Evolutionary conservation across 2,797 vertebrate species (phyloP).

Genomic region (Clamator glandarius): DNA sequence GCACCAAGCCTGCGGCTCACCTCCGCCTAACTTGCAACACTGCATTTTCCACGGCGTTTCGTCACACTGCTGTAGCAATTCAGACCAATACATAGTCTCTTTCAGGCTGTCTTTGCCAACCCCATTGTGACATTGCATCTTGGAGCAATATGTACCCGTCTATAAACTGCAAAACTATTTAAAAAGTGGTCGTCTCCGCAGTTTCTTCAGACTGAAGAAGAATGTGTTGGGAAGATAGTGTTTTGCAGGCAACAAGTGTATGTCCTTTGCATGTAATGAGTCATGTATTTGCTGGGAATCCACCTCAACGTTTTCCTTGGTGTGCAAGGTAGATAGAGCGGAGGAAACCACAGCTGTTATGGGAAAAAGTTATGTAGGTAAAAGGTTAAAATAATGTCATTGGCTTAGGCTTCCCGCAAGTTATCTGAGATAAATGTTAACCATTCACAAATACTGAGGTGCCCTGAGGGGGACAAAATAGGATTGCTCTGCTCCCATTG

Average conservation of each 20-base stretch:
- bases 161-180: background rate
- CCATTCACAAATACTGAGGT: conserved; percentile 49
- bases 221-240: accelerated
- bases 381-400: conserved; percentile 70
- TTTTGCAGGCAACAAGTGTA: background rate
- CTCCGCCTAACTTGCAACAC: conserved; percentile 60
- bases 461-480: conserved; percentile 37
- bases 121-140: background rate
- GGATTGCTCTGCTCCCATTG: conserved; percentile 6
- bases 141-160: background rate
- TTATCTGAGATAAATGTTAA: conserved; percentile 71
- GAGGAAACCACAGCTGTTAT: background rate
- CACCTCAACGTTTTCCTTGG: background rate
- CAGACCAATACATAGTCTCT: background rate
- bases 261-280: background rate
- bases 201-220: background rate
- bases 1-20: accelerated
- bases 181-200: background rate
- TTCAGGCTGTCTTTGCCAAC: background rate
- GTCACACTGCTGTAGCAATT: conserved; percentile 12
- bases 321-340: background rate
- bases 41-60: conserved; percentile 33
- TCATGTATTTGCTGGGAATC: background rate
- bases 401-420: conserved; percentile 49
- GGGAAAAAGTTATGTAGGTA: conserved; percentile 57